Conservation (phyloP, 2,797 vertebrate genomes). For the Bovichtus variegatus region DNA sequence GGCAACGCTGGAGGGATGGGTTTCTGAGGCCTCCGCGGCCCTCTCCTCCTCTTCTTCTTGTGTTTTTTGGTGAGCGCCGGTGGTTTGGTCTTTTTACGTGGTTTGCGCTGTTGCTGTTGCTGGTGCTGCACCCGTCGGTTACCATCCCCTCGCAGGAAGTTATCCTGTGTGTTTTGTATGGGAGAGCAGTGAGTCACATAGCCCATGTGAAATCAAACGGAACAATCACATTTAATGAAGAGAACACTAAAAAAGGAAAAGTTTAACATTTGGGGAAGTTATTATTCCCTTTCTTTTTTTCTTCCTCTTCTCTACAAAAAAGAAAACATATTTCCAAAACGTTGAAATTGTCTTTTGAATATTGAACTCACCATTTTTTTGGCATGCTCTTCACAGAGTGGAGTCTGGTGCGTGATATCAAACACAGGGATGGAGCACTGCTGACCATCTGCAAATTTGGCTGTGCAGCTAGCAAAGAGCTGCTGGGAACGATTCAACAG, state of each 20-base stretch:
- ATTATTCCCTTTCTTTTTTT: background rate
- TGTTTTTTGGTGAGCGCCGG: constrained; percentile 99
- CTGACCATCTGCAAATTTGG: constrained; percentile 98
- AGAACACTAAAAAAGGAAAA: background rate
- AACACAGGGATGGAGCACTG: constrained; percentile 99
- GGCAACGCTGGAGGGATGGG: constrained; percentile 98
- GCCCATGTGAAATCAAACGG: background rate
- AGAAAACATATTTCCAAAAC: background rate
- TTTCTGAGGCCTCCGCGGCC: constrained; percentile 95
- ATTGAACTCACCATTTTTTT: constrained; percentile 95
- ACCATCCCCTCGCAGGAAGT: constrained; percentile 96
- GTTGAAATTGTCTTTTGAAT: background rate
- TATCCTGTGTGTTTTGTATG: constrained; percentile 86
- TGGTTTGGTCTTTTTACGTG: constrained; percentile 99
- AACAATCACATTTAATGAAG: background rate
- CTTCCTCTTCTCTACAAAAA: background rate
- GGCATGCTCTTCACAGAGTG: constrained; percentile 99
- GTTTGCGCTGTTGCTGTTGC: constrained; percentile 98
- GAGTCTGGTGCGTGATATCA: constrained; percentile 98
- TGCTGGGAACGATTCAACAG: constrained; percentile 97
- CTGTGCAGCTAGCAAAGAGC: constrained; percentile 99
- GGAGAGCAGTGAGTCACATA: background rate
- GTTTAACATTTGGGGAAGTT: background rate
- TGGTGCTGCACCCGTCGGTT: constrained; percentile 97
- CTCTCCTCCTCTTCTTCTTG: constrained; percentile 98